These are phyloP conservation scores for Nudaria mundana DNA, from an alignment of 2,888 invertebrate genomes.

Conservation along the genomic window DNA sequence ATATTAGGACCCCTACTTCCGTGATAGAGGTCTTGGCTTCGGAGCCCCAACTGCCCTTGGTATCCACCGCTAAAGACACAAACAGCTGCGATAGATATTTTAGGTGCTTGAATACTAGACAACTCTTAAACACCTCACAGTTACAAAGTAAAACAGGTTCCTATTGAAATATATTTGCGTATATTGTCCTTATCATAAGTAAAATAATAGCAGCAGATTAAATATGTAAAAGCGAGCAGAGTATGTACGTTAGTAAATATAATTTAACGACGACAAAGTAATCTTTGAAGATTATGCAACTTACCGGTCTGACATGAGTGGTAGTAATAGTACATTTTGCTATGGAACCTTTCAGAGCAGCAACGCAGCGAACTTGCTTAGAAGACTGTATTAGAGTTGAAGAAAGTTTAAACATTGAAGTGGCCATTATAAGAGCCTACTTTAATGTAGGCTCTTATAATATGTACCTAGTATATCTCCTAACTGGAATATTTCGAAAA, in stretches of 20 bases:
- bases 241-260: background rate
- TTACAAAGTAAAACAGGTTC: too few relatives aligned
- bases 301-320: slow-evolving; percentile 65
- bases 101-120: too few relatives aligned
- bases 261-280: background rate
- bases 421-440: slow-evolving; percentile 54
- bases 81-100: too few relatives aligned
- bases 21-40: too few relatives aligned
- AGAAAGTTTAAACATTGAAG: slow-evolving; percentile 62
- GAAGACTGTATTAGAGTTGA: slow-evolving; percentile 49
- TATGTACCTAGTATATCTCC: too few relatives aligned
- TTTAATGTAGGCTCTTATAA: background rate
- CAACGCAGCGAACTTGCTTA: slow-evolving; percentile 55
- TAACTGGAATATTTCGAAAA: too few relatives aligned
- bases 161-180: too few relatives aligned
- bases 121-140: too few relatives aligned
- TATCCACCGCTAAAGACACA: too few relatives aligned
- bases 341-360: slow-evolving; percentile 37
- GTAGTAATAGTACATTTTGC: slow-evolving; percentile 61
- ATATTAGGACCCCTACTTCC: too few relatives aligned
- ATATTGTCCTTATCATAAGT: too few relatives aligned
- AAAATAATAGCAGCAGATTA: background rate
- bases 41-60: too few relatives aligned
- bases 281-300: slow-evolving; percentile 77
- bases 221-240: slow-evolving; percentile 4